A percentile compares a stretch with the other conserved stretches of the same genome.
These are phyloP conservation scores for Lagopus leucura DNA, from an alignment of 2,113 vertebrate species.

Conservation along the genomic window DNA sequence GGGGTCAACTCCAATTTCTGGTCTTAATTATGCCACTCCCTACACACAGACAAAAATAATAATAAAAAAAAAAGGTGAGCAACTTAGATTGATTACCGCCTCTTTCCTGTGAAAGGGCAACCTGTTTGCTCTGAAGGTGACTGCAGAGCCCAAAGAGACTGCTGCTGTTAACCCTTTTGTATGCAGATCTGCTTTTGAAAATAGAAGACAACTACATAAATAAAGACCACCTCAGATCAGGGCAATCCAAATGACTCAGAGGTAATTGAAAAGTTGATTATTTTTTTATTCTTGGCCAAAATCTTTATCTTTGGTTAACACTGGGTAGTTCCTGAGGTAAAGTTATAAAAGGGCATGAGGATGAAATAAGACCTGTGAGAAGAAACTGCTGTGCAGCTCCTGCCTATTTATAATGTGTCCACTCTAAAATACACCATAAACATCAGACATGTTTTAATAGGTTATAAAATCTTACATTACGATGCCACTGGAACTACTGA, in stretches of 20 bases:
- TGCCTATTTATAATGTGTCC: slow-evolving; percentile 54
- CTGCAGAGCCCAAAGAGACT: not conserved
- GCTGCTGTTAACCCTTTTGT: not conserved
- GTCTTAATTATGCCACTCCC: not conserved
- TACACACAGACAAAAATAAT: rapidly evolving
- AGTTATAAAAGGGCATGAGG: not conserved
- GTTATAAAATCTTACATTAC: slow-evolving; percentile 54
- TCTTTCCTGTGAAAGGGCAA: not conserved
- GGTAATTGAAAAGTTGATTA: not conserved
- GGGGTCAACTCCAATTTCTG: not conserved
- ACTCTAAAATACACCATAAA: slow-evolving; percentile 53
- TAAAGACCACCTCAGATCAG: not conserved
- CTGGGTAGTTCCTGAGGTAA: not conserved
- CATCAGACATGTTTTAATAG: slow-evolving; percentile 46
- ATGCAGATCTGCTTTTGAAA: not conserved
- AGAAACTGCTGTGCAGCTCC: slow-evolving; percentile 18
- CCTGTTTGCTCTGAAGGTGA: not conserved
- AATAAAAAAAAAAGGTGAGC: not conserved
- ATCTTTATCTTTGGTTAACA: not conserved
- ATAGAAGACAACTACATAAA: not conserved
- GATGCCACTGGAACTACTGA: slow-evolving; percentile 43
- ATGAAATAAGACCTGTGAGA: not conserved
- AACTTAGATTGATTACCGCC: not conserved
- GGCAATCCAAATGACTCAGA: not conserved
- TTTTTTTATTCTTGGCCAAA: not conserved